Conservation (phyloP, 2,888 invertebrate species). For the Drosophila vallismaia region DNA sequence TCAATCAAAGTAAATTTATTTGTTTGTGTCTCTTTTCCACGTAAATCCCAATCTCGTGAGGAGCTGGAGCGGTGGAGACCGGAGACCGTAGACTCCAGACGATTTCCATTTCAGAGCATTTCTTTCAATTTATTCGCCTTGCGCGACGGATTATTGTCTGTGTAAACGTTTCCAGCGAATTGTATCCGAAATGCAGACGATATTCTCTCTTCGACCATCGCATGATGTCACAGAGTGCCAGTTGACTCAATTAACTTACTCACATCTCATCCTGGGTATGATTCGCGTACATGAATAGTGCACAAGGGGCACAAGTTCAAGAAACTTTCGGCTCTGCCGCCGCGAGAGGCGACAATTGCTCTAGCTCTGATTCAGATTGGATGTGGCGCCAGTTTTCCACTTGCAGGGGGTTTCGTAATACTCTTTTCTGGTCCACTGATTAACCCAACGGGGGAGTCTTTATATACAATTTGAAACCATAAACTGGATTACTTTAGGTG, state of each 20-base stretch:
- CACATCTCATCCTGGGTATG: slow-evolving; percentile 17
- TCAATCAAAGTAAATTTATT: slow-evolving; percentile 84
- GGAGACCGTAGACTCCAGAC: slow-evolving; percentile 7
- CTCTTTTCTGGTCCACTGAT: slow-evolving; percentile 7
- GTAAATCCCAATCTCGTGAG: slow-evolving; percentile 51
- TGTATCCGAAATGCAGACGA: slow-evolving; percentile 55
- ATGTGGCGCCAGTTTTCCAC: slow-evolving; percentile 47
- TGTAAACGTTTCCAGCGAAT: slow-evolving; percentile 72
- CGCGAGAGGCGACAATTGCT: slow-evolving; percentile 14
- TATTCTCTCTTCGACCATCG: slow-evolving; percentile 4
- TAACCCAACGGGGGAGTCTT: slow-evolving; percentile 11
- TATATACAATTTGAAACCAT: neutral
- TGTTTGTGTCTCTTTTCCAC: slow-evolving; percentile 83
- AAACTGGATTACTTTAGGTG: neutral
- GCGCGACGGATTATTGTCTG: slow-evolving; percentile 69
- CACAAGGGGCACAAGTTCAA: slow-evolving; percentile 53
- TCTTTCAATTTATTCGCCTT: slow-evolving; percentile 76
- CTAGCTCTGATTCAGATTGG: slow-evolving; percentile 47
- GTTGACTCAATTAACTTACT: slow-evolving; percentile 61
- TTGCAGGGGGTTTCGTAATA: slow-evolving; percentile 25
- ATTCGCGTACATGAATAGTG: neutral
- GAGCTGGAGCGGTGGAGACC: neutral
- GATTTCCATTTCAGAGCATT: slow-evolving; percentile 23
- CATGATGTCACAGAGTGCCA: slow-evolving; percentile 65
- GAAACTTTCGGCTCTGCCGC: slow-evolving; percentile 55